Percentiles rank a stretch among this genome's conserved stretches.
Evolutionary conservation across 53 echinoderm and acorn worm genomes (phyloP).

Genomic region (Antedon mediterranea): DNA sequence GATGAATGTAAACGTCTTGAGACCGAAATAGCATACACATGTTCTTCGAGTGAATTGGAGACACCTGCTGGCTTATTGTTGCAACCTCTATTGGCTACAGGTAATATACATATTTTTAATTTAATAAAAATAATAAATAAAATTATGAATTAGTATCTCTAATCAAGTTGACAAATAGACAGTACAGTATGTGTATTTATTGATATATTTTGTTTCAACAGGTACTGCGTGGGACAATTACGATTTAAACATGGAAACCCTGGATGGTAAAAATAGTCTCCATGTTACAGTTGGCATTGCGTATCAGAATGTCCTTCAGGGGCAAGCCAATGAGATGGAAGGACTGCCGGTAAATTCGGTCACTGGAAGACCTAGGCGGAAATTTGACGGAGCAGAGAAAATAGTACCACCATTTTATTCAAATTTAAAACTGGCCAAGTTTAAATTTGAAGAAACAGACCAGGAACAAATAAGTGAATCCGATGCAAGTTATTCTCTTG

Average conservation of each 20-base stretch:
- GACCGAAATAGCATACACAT: slow-evolving; percentile 30
- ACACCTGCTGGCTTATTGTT: slow-evolving; percentile 22
- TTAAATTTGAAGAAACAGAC: slow-evolving; percentile 18
- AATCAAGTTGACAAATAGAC: no score
- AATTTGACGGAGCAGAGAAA: slow-evolving; percentile 3
- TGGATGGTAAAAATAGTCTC: slow-evolving; percentile 21
- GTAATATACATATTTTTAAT: slow-evolving; percentile 5
- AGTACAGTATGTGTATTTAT: neutral
- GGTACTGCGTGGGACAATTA: slow-evolving; percentile 37
- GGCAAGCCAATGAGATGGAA: neutral
- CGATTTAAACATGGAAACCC: slow-evolving; percentile 32
- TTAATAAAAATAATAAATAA: no score
- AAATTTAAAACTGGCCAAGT: slow-evolving; percentile 36
- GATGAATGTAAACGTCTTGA: slow-evolving; percentile 30
- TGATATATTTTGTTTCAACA: neutral
- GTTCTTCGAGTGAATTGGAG: slow-evolving; percentile 18
- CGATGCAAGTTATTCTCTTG: slow-evolving; percentile 7
- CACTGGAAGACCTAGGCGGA: slow-evolving; percentile 13
- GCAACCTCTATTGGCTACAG: slow-evolving; percentile 9
- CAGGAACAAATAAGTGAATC: neutral
- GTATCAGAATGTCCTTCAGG: slow-evolving; percentile 11
- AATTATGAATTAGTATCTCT: no score
- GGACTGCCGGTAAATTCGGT: slow-evolving; percentile 3
- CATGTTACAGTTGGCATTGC: slow-evolving; percentile 30
- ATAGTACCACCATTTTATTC: slow-evolving; percentile 12